These are phyloP conservation scores for Pseudorasbora parva DNA, from an alignment of 2,113 vertebrate species.

Conservation along the genomic window DNA sequence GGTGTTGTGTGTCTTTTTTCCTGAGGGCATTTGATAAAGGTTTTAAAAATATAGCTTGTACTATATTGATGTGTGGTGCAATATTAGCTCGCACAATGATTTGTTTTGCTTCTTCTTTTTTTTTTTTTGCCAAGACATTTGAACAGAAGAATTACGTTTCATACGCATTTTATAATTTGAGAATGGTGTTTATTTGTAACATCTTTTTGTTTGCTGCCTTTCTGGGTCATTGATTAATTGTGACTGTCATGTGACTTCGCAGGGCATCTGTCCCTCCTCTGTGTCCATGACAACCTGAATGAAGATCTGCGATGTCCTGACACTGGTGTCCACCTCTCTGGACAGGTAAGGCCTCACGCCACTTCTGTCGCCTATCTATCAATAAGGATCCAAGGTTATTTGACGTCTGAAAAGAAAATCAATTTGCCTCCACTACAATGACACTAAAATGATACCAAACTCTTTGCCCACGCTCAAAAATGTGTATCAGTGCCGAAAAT, in stretches of 20 bases:
- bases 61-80: conserved; percentile 10
- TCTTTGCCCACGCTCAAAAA: neutral
- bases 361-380: neutral
- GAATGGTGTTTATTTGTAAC: neutral
- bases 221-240: conserved; percentile 22
- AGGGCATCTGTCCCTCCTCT: conserved; percentile 44
- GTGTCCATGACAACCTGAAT: conserved; percentile 46
- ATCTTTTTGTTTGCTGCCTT: neutral
- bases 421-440: neutral
- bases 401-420: conserved; percentile 40
- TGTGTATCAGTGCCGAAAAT: neutral
- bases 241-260: conserved; percentile 30
- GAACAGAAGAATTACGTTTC: neutral
- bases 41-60: conserved; percentile 31
- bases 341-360: conserved; percentile 35
- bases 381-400: conserved; percentile 27
- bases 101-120: neutral
- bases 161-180: neutral
- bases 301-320: conserved; percentile 38
- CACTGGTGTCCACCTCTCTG: conserved; percentile 7
- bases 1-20: conserved; percentile 19
- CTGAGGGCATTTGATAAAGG: conserved; percentile 28
- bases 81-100: neutral
- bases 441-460: neutral
- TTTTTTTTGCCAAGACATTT: neutral